Percentiles rank a stretch among this genome's conserved stretches.
Conservation (phyloP, 2,888 invertebrate species). For the Caenorhabditis sp. region DNA sequence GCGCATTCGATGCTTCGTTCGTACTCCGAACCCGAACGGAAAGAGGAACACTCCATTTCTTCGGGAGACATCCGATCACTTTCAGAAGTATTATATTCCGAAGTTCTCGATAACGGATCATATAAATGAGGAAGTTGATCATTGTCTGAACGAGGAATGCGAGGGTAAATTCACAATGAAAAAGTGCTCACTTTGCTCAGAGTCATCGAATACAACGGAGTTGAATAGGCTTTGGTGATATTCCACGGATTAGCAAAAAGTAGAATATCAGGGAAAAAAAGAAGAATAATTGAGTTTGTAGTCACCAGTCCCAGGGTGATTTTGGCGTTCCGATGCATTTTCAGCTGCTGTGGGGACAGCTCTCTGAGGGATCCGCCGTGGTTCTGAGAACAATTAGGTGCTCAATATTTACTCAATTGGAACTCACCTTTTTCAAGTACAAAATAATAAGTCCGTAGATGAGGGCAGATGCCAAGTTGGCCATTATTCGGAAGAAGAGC, state of each 20-base stretch:
- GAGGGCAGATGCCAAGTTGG: constrained; percentile 56
- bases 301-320: constrained; percentile 61
- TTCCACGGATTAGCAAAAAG: constrained; percentile 57
- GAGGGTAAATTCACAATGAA: background rate
- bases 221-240: constrained; percentile 56
- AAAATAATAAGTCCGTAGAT: constrained; percentile 55
- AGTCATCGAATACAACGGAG: constrained; percentile 61
- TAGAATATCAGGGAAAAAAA: constrained; percentile 59
- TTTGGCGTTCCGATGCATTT: constrained; percentile 59
- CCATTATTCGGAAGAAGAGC: constrained; percentile 56
- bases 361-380: constrained; percentile 38
- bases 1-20: constrained; percentile 39
- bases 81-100: constrained; percentile 43
- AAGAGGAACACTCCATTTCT: constrained; percentile 29
- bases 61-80: constrained; percentile 32
- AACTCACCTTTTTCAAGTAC: constrained; percentile 44
- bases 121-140: constrained; percentile 59
- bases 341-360: constrained; percentile 45
- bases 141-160: constrained; percentile 46
- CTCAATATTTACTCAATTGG: too few relatives aligned
- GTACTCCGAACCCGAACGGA: constrained; percentile 14
- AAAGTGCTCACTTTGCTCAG: constrained; percentile 56
- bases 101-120: constrained; percentile 60
- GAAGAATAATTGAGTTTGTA: constrained; percentile 56
- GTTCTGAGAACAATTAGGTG: constrained; percentile 10